Evolutionary conservation across 1,140 invertebrate species (phyloP).

Genomic region (Sitodiplosis mosellana): DNA sequence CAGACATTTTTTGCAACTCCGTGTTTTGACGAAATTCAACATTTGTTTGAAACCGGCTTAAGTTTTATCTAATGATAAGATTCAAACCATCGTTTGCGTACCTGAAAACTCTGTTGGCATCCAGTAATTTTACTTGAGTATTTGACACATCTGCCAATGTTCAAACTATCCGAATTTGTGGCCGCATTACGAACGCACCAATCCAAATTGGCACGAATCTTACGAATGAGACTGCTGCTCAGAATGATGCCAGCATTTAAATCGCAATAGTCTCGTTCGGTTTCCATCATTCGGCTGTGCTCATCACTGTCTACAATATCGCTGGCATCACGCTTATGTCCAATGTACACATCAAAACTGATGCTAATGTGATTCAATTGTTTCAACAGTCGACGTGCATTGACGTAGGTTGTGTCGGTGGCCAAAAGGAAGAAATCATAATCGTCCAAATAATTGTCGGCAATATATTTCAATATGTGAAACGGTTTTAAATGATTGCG

Average conservation of each 20-base stretch:
- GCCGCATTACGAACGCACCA: conserved; percentile 70
- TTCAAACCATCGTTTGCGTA: too few species aligned
- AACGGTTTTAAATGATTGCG: conserved; percentile 54
- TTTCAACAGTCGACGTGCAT: conserved; percentile 46
- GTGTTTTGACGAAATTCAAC: too few species aligned
- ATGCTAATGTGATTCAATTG: conserved; percentile 61
- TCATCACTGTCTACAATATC: conserved; percentile 6
- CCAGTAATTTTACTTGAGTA: conserved; percentile 40
- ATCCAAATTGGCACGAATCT: conserved; percentile 52
- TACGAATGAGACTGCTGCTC: conserved; percentile 54
- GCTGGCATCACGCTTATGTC: conserved; percentile 21
- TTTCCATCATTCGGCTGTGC: not conserved
- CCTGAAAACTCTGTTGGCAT: conserved; percentile 35
- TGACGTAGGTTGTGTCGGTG: conserved; percentile 62
- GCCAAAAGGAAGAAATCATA: conserved; percentile 83
- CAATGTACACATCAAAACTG: conserved; percentile 61
- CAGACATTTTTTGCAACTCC: too few species aligned
- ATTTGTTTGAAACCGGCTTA: too few species aligned
- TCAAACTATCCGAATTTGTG: conserved; percentile 57
- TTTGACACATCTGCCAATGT: conserved; percentile 63
- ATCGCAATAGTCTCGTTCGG: conserved; percentile 24
- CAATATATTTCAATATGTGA: conserved; percentile 74
- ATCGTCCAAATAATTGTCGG: conserved; percentile 69
- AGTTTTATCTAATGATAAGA: too few species aligned
- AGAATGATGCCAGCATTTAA: conserved; percentile 53